Evolutionary conservation across 2,888 invertebrate genomes (phyloP).

Genomic region (Euphydryas editha): DNA sequence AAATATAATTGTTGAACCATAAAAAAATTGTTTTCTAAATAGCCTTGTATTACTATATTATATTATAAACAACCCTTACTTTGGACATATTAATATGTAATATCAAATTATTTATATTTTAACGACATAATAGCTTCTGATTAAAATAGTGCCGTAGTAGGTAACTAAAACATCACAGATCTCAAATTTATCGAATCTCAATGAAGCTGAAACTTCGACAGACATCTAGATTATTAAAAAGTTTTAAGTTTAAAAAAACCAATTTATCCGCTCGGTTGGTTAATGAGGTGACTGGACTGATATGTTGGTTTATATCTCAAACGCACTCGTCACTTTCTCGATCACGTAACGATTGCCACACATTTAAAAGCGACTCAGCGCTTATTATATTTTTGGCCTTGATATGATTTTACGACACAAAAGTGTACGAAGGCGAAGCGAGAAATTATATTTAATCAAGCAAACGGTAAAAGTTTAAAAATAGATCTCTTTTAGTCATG

Average conservation of each 20-base stretch:
- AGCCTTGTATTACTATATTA: no score
- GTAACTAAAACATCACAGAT: no score
- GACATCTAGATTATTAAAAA: neutral
- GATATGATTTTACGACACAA: conserved; percentile 59
- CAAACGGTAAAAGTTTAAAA: conserved; percentile 36
- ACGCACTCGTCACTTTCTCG: conserved; percentile 67
- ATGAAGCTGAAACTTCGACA: no score
- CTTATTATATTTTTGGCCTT: conserved; percentile 65
- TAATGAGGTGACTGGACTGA: conserved; percentile 47
- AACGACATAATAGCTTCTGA: no score
- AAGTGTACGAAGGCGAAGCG: conserved; percentile 54
- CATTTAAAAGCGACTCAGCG: conserved; percentile 61
- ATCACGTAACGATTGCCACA: conserved; percentile 68
- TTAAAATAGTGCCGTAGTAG: no score
- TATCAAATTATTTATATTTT: no score
- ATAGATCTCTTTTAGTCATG: conserved; percentile 64
- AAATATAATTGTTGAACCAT: no score
- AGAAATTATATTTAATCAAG: conserved; percentile 58
- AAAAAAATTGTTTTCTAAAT: no score
- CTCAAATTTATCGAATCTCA: no score
- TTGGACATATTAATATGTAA: no score
- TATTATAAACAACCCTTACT: no score
- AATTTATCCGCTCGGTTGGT: conserved; percentile 46
- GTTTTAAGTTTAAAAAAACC: neutral
- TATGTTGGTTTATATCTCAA: conserved; percentile 48